Percentiles rank a stretch among this genome's conserved stretches.
These are phyloP conservation scores for Colinus virginianus DNA, from an alignment of 2,113 vertebrate genomes.

Conservation along the genomic window DNA sequence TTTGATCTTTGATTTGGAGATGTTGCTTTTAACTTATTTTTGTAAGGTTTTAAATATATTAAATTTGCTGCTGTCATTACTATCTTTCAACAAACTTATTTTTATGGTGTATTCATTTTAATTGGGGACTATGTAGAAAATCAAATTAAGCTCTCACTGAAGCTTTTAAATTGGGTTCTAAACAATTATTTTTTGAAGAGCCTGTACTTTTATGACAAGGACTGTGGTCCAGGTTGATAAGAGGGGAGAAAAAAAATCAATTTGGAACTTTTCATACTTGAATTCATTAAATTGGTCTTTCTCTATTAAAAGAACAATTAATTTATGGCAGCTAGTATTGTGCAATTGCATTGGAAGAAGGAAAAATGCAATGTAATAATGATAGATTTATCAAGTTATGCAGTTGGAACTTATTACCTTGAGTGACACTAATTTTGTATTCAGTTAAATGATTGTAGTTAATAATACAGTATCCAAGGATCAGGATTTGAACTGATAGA, in stretches of 20 bases:
- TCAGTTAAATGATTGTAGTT: constrained; percentile 35
- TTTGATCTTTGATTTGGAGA: neutral
- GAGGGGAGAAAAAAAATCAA: constrained; percentile 33
- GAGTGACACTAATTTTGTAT: constrained; percentile 54
- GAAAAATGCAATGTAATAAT: constrained; percentile 36
- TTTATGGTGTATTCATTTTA: neutral
- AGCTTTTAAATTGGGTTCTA: neutral
- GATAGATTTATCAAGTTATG: constrained; percentile 54
- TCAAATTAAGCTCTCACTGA: constrained; percentile 13
- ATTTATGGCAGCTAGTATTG: constrained; percentile 32
- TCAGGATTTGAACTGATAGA: constrained; percentile 39
- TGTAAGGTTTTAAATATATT: neutral
- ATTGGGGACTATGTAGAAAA: neutral
- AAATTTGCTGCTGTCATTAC: neutral
- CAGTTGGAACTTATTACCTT: constrained; percentile 34
- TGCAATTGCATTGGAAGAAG: constrained; percentile 1
- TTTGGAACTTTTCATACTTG: constrained; percentile 47
- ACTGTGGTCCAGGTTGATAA: constrained; percentile 35
- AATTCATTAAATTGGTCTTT: constrained; percentile 42
- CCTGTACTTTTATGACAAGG: neutral
- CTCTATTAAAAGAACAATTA: constrained; percentile 65
- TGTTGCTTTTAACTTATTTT: neutral
- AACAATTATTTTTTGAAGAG: constrained; percentile 44
- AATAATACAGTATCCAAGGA: constrained; percentile 47
- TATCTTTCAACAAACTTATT: neutral